Evolutionary conservation across 2,113 vertebrate genomes (phyloP), one percentile per base, ranked within the genome.

Genomic region (Cacatua alba): DNA sequence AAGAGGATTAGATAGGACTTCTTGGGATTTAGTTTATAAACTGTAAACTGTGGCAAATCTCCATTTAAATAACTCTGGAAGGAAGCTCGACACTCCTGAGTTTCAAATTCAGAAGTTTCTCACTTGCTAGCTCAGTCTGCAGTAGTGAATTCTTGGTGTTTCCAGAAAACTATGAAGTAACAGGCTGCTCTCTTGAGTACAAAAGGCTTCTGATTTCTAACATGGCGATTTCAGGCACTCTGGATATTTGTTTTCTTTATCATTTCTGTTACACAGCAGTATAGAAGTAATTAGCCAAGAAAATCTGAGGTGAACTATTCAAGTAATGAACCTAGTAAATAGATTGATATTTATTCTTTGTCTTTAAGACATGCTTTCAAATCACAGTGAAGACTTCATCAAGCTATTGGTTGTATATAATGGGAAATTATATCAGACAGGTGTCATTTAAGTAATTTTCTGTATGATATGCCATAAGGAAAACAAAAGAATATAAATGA

Each of bases 241-340:
- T 90, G 94, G 57, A 52, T 90, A 24, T 64, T 81, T 93, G 96
- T 64, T 60, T 57, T 29, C 2, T 4, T 67, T 95, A 84, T 88
- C 5, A 37, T 97, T 97, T 96, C 69, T 97, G 71, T 96, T 97
- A 79, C 86, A 82, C 5, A 72, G 77, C 92, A 51, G 23, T 46
- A 62, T 82, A 87, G 92, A 95, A 96, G 63, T 69, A 97, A 95
- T 96, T 97, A 97, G 92, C 69, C 21, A 94, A 91, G 63, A 96
- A 97, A 95, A 37, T 62, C 70, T 79, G 86, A 97, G 83, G 68
- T 92, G 92, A 96, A 95, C 77, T 97, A 91, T 91, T 96, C 81
- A 97, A 97, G 94, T 97, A 97, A 96, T 96, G 88, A 96, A 96
- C 81, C 49, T 95, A 90, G 25, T 92, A 69, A 91, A 76, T 92